Conservation (phyloP, 2,888 invertebrate genomes). For the Buathra laborator region DNA sequence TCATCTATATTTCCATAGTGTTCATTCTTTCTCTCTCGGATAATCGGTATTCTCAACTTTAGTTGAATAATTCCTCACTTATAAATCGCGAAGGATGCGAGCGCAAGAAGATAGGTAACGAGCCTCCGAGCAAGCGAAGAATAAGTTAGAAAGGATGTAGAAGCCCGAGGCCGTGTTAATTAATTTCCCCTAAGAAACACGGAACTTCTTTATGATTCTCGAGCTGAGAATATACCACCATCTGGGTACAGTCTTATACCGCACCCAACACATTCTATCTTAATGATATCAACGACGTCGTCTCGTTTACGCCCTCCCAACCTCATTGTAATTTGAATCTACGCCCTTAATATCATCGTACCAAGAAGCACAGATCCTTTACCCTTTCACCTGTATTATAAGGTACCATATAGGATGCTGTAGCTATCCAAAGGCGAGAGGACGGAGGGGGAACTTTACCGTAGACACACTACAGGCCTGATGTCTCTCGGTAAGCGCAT, state of each 20-base stretch:
- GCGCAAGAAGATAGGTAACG: slow-evolving; percentile 34
- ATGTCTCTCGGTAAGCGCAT: slow-evolving; percentile 20
- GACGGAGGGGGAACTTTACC: neutral
- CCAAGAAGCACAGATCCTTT: slow-evolving; percentile 14
- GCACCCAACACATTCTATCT: slow-evolving; percentile 21
- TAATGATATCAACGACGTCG: slow-evolving; percentile 28
- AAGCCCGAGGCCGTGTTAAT: slow-evolving; percentile 67
- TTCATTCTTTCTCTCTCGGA: neutral
- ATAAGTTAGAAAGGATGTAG: slow-evolving; percentile 37
- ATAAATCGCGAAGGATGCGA: slow-evolving; percentile 26
- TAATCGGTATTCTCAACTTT: slow-evolving; percentile 12
- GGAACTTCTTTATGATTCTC: slow-evolving; percentile 52
- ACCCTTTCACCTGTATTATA: slow-evolving; percentile 37
- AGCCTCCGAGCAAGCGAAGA: slow-evolving; percentile 28
- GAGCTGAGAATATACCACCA: slow-evolving; percentile 16
- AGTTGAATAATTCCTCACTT: slow-evolving; percentile 40
- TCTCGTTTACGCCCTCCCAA: slow-evolving; percentile 25
- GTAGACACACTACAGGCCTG: slow-evolving; percentile 1
- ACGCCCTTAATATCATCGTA: slow-evolving; percentile 30
- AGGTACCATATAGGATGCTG: neutral
- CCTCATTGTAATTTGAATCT: slow-evolving; percentile 54
- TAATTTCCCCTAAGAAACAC: slow-evolving; percentile 72
- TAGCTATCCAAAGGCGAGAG: neutral
- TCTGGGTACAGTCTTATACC: slow-evolving; percentile 12
- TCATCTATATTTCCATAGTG: neutral